A percentile compares a stretch with the other conserved stretches of the same genome.
Conservation (phyloP, 2,888 invertebrate species). For the Pseudococcus longispinus region DNA sequence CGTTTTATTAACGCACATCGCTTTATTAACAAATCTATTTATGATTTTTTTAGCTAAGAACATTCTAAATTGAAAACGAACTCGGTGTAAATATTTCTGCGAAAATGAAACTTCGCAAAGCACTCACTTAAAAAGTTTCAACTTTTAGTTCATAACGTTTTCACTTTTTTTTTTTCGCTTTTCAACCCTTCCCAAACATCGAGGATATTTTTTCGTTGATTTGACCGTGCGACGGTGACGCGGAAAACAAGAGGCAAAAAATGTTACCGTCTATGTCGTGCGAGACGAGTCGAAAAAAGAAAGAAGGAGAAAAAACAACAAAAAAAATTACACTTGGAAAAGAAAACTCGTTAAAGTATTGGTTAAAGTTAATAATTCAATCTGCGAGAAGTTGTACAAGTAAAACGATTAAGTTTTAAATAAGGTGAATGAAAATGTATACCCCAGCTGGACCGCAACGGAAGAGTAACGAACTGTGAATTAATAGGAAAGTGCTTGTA, state of each 20-base stretch:
- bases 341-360: conserved; percentile 28
- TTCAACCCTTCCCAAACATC: neutral
- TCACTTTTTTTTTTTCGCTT: neutral
- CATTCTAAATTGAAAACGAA: neutral
- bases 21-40: conserved; percentile 7
- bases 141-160: conserved; percentile 2
- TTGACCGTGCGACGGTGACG: neutral
- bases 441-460: conserved; percentile 51
- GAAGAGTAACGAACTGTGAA: conserved; percentile 53
- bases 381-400: conserved; percentile 30
- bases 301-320: neutral
- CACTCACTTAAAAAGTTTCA: neutral
- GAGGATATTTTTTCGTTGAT: neutral
- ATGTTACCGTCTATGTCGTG: neutral
- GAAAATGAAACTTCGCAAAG: neutral
- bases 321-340: neutral
- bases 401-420: conserved; percentile 55
- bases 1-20: conserved; percentile 10
- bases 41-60: neutral
- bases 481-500: conserved; percentile 55
- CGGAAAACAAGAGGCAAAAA: neutral
- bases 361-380: conserved; percentile 38
- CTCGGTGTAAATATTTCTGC: neutral
- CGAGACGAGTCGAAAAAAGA: neutral
- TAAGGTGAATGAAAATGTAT: conserved; percentile 48